A percentile compares a stretch with the other conserved stretches of the same genome.
Conservation (phyloP, 2,797 vertebrate genomes). For the Pterois miles region DNA sequence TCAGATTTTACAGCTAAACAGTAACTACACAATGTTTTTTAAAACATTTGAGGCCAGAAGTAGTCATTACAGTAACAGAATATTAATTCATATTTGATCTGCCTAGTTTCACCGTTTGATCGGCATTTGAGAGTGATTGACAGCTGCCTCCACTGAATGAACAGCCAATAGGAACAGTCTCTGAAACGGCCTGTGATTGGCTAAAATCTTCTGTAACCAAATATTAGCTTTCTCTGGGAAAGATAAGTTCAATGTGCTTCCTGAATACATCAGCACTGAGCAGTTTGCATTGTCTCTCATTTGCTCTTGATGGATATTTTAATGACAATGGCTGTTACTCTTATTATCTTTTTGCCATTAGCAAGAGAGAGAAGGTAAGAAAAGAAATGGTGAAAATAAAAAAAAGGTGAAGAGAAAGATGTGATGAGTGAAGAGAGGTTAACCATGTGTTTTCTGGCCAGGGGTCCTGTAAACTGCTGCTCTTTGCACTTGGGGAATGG, state of each 20-base stretch:
- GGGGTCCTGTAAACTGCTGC: constrained; percentile 23
- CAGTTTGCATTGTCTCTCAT: constrained; percentile 34
- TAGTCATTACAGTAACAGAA: too few relatives aligned
- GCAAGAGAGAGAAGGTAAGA: background rate
- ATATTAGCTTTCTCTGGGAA: background rate
- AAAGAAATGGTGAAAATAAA: background rate
- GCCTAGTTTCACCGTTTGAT: too few relatives aligned
- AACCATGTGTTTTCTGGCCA: background rate
- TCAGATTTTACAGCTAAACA: too few relatives aligned
- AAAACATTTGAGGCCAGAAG: too few relatives aligned
- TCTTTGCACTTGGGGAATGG: constrained; percentile 31
- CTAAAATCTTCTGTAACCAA: too few relatives aligned
- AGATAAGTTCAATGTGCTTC: constrained; percentile 5
- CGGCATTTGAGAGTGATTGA: too few relatives aligned
- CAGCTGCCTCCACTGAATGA: too few relatives aligned
- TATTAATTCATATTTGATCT: too few relatives aligned
- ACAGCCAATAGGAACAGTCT: too few relatives aligned
- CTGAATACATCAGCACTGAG: constrained; percentile 17
- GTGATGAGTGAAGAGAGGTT: background rate
- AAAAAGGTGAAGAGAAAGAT: background rate
- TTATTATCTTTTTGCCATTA: constrained; percentile 15
- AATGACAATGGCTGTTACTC: constrained; percentile 24
- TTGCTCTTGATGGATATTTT: constrained; percentile 50
- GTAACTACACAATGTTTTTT: too few relatives aligned
- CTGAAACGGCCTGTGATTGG: too few relatives aligned